Evolutionary conservation across 2,113 vertebrate species (phyloP), one percentile per base, ranked within the genome.

Genomic region (Rhinoptilus africanus): DNA sequence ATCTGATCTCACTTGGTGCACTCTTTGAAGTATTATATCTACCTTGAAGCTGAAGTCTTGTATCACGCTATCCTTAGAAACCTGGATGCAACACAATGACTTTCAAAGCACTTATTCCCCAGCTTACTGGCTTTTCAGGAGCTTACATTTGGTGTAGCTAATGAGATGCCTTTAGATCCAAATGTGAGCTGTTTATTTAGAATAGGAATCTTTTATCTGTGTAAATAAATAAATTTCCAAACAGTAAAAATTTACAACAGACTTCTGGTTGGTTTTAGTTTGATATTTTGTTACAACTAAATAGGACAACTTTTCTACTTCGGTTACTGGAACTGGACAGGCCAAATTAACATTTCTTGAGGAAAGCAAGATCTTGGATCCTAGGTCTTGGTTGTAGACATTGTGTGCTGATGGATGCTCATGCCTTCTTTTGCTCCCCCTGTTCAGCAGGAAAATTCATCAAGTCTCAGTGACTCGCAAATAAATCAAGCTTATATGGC

Each of bases 341-440:
- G 14, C 4, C 20, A 67, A 41, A 24, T 24, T 12, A 75, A 4
- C 11, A 54, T 67, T 56, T 10, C 10, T 43, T 48, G 69, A 75
- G 18, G 60, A 81, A 17, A 1, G 3, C 5, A 8, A 67, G 26
- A 37, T 30, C n/a, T 69, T 74, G 45, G 11, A 37, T 62, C 1
- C 0, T 83, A 67, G 21, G 8, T 76, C 19, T 64, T 83, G 8
- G 7, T 9, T 88, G 26, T 24, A 85, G 32, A 57, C 67, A 88
- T 73, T 95, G 17, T 10, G 23, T 64, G 28, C 28, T 66, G 24
- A 22, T 57, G 17, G n/a, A 41, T 91, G 8, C 28, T 83, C 4
- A 5, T 53, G 6, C 3, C 20, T 77, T 24, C 0, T 79, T 92
- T 91, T 54, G 0, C 24, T 84, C 4, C 8, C 4, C 5, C 1